phyloP scores from a whole-genome alignment of 2,888 invertebrate species.

The Eurytoma adleriae region DNA sequence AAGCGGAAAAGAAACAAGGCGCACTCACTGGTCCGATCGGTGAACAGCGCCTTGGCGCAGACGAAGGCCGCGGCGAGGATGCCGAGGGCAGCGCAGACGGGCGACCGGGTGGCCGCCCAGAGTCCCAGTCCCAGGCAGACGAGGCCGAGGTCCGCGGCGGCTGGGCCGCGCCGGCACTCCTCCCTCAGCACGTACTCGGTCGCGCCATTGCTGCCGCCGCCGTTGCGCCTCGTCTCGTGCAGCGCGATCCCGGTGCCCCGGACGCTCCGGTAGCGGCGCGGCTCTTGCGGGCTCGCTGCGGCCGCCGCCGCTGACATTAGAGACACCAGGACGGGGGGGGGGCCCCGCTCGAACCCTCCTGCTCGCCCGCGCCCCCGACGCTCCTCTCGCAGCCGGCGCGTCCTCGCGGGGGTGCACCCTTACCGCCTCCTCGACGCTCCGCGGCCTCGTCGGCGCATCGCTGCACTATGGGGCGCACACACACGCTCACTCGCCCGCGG shows the following conservation, averaged over 20 bases:
- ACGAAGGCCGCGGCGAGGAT: constrained; percentile 19
- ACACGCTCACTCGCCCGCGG: too few relatives aligned
- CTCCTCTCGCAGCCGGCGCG: neutral
- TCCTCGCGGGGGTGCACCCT: too few relatives aligned
- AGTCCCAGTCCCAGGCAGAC: constrained; percentile 26
- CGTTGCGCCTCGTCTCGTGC: constrained; percentile 34
- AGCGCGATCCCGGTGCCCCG: constrained; percentile 41
- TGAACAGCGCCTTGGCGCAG: constrained; percentile 22
- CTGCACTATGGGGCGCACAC: too few relatives aligned
- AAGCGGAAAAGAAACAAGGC: neutral
- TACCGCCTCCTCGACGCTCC: too few relatives aligned
- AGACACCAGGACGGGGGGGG: constrained; percentile 31
- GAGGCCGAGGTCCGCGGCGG: constrained; percentile 9
- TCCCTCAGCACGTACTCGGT: constrained; percentile 53
- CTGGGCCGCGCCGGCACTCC: constrained; percentile 47
- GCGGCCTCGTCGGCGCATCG: too few relatives aligned
- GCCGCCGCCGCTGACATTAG: constrained; percentile 54
- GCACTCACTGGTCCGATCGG: constrained; percentile 53
- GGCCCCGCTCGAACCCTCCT: constrained; percentile 26
- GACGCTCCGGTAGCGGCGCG: constrained; percentile 40
- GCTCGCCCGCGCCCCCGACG: neutral
- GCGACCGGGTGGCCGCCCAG: constrained; percentile 32
- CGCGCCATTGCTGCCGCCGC: constrained; percentile 41
- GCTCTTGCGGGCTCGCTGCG: constrained; percentile 13
- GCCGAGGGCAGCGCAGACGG: constrained; percentile 17